Percentiles rank a stretch among this genome's conserved stretches.
These are phyloP conservation scores for Paragorgia papillata DNA, from an alignment of 92 coral and sea anemone genomes.

Conservation along the genomic window DNA sequence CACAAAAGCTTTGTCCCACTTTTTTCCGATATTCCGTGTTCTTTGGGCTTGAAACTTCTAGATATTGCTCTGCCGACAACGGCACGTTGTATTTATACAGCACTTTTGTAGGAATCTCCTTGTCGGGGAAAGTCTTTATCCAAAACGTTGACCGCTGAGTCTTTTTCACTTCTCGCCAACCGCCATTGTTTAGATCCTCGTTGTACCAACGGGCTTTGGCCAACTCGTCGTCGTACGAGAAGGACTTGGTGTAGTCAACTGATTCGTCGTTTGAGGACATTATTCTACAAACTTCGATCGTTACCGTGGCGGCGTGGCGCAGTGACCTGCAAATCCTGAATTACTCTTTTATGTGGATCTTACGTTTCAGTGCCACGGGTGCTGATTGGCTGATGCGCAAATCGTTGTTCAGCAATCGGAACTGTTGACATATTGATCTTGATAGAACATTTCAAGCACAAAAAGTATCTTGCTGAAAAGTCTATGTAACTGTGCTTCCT, in stretches of 20 bases:
- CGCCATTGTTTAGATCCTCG: conserved; percentile 43
- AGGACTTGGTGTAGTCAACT: conserved; percentile 9
- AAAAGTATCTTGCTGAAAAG: too few relatives aligned
- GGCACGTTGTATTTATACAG: conserved; percentile 40
- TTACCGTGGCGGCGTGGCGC: too few relatives aligned
- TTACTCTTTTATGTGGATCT: too few relatives aligned
- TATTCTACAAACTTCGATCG: too few relatives aligned
- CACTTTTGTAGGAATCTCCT: conserved; percentile 40
- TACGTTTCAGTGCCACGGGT: too few relatives aligned
- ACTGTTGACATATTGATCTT: too few relatives aligned
- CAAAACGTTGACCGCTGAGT: conserved; percentile 18
- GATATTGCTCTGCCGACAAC: conserved; percentile 27
- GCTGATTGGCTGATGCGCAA: too few relatives aligned
- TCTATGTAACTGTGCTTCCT: too few relatives aligned
- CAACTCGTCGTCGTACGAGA: conserved; percentile 1
- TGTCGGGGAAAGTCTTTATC: conserved; percentile 41
- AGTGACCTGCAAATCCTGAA: too few relatives aligned
- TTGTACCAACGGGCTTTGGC: conserved; percentile 24
- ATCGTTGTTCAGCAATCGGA: too few relatives aligned
- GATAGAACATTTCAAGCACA: too few relatives aligned
- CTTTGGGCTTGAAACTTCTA: conserved; percentile 23
- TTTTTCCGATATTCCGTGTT: conserved; percentile 17
- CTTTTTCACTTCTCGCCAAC: conserved; percentile 29
- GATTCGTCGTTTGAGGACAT: conserved; percentile 7
- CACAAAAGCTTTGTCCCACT: conserved; percentile 48